Evolutionary conservation across 2,113 vertebrate genomes (phyloP), one percentile per base, ranked within the genome.

Genomic region (Hippolais icterina): DNA sequence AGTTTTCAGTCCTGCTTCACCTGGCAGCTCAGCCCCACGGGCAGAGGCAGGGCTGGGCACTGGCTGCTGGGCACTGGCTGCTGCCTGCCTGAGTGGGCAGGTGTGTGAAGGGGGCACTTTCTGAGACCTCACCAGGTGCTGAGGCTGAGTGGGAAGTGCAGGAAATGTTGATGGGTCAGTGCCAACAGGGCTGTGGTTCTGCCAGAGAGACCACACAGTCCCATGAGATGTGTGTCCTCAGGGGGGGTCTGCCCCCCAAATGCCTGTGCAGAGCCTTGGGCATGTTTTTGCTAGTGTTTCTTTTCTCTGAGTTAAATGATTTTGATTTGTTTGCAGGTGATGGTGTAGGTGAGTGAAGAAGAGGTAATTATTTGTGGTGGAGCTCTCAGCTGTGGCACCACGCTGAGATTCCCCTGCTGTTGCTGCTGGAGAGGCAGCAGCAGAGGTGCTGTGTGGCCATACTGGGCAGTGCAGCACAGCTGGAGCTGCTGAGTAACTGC

Each of bases 401-500:
- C 0, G 0, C 21, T 33, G 65, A 20, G 57, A 8, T 46, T 56
- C 31, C 54, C 59, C 37, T 24, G 74, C 59, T 1, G 2, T 17
- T 8, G 0, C 39, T 49, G 37, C 7, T 0, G 2, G 42, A 10
- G 23, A 44, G 79, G 83, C 27, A 6, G 93, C 95, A 91, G 90
- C 93, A 82, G 81, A 91, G 93, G 71, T 8, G 15, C 78, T n/a
- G 60, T 33, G 57, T 1, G 27, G 46, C 78, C 0, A 0, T 24
- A 3, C 63, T 1, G 4, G 1, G 39, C 0, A 0, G 37, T 14
- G 28, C 41, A n/a, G 59, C 4, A 2, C 1, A 2, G 42, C 28
- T 1, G 70, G 21, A n/a, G 21, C 65, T 31, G 54, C 88, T 47
- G 77, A 65, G 66, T 10, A 53, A 1, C 1, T 2, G 50, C 27